phyloP scores from a whole-genome alignment of 2,113 vertebrate genomes.

The Bubo scandiacus region DNA sequence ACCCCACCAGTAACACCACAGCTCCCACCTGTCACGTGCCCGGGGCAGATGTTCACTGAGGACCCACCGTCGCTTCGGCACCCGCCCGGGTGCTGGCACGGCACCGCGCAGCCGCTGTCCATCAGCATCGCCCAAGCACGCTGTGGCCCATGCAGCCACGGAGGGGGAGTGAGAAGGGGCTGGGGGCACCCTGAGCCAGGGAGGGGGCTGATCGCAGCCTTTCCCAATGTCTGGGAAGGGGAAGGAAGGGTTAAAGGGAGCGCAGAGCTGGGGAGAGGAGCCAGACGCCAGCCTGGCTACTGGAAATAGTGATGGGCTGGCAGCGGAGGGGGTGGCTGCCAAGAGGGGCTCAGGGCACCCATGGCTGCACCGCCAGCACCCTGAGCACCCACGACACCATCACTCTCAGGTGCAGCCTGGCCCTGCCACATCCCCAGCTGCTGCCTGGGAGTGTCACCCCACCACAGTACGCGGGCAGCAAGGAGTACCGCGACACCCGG shows the following conservation, averaged over 20 bases:
- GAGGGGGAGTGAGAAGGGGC: not conserved
- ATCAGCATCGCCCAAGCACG: not conserved
- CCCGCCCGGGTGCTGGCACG: rapidly evolving
- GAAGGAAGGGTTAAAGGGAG: not conserved
- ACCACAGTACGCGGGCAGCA: rapidly evolving
- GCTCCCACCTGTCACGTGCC: not conserved
- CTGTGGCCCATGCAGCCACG: rapidly evolving
- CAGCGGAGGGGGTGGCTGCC: rapidly evolving
- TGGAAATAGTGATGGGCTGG: not conserved
- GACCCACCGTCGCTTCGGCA: not conserved
- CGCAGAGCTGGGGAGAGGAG: not conserved
- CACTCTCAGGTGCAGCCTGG: not conserved
- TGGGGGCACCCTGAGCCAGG: rapidly evolving
- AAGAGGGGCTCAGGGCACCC: not conserved
- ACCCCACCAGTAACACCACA: not conserved
- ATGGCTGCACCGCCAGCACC: not conserved
- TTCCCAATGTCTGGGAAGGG: not conserved
- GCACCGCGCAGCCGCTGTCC: rapidly evolving
- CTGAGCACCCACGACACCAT: rapidly evolving
- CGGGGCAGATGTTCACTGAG: not conserved
- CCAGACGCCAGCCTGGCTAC: constrained; percentile 13
- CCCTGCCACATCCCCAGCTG: rapidly evolving
- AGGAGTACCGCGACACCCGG: rapidly evolving
- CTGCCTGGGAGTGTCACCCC: not conserved
- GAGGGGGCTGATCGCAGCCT: rapidly evolving